Conservation (phyloP, 1,140 invertebrate species). For the Tetraneura akinire region DNA sequence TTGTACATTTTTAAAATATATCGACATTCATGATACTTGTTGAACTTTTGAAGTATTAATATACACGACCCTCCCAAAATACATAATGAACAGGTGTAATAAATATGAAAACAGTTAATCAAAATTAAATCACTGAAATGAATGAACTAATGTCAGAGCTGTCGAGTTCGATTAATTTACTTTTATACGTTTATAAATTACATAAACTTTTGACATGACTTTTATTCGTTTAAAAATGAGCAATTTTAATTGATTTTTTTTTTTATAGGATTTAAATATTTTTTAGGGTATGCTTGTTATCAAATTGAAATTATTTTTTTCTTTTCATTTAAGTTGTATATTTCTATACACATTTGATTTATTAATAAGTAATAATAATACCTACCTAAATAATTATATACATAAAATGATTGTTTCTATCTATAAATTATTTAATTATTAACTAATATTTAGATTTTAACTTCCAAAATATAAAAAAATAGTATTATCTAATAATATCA, state of each 20-base stretch:
- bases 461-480: too few relatives aligned
- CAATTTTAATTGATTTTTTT: not conserved
- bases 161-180: conserved; percentile 21
- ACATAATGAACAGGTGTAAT: not conserved
- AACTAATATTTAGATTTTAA: too few relatives aligned
- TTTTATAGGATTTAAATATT: not conserved
- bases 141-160: conserved; percentile 4
- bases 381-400: too few relatives aligned
- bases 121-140: not conserved
- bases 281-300: not conserved
- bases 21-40: conserved; percentile 33
- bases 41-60: not conserved
- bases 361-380: too few relatives aligned
- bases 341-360: too few relatives aligned
- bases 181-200: conserved; percentile 9
- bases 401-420: too few relatives aligned
- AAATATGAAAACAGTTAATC: conserved; percentile 29
- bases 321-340: too few relatives aligned
- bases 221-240: conserved; percentile 12
- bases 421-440: too few relatives aligned
- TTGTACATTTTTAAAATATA: not conserved
- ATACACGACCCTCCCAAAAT: not conserved
- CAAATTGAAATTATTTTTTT: too few relatives aligned
- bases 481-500: too few relatives aligned
- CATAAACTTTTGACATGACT: conserved; percentile 32